Evolutionary conservation across 2,888 invertebrate genomes (phyloP).

Genomic region (Quadroppia sp.): DNA sequence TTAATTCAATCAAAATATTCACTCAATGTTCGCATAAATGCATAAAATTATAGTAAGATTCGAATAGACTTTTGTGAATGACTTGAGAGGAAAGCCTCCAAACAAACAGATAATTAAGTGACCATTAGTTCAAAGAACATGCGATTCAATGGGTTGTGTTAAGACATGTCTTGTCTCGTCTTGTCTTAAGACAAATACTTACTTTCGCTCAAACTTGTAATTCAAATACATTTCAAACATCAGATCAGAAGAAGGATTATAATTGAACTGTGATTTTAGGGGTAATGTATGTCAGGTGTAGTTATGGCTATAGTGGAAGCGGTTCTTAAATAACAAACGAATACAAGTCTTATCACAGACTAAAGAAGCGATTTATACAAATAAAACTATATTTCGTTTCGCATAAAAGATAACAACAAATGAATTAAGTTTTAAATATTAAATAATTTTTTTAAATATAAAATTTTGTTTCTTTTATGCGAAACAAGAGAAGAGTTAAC

Average conservation of each 20-base stretch:
- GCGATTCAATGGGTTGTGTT: background rate
- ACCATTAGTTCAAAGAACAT: background rate
- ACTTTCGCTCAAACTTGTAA: background rate
- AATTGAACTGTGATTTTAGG: background rate
- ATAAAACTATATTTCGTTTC: background rate
- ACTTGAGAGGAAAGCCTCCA: background rate
- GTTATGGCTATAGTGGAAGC: background rate
- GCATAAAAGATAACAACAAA: slow-evolving; percentile 22
- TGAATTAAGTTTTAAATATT: background rate
- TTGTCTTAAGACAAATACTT: slow-evolving; percentile 4
- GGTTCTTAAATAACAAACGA: background rate
- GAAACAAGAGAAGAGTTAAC: background rate
- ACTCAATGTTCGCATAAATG: background rate
- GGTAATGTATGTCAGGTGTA: background rate
- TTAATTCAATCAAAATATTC: background rate
- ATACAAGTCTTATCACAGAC: slow-evolving; percentile 36
- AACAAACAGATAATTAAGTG: background rate
- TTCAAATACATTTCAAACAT: background rate
- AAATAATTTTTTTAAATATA: slow-evolving; percentile 8
- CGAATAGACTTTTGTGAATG: background rate
- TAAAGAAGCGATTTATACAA: slow-evolving; percentile 1
- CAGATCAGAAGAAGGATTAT: background rate
- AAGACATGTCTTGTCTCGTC: too few relatives aligned
- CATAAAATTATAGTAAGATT: background rate
- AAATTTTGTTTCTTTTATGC: slow-evolving; percentile 16